Evolutionary conservation across 2,113 vertebrate genomes (phyloP).

Genomic region (Ivindomyrus marchei): DNA sequence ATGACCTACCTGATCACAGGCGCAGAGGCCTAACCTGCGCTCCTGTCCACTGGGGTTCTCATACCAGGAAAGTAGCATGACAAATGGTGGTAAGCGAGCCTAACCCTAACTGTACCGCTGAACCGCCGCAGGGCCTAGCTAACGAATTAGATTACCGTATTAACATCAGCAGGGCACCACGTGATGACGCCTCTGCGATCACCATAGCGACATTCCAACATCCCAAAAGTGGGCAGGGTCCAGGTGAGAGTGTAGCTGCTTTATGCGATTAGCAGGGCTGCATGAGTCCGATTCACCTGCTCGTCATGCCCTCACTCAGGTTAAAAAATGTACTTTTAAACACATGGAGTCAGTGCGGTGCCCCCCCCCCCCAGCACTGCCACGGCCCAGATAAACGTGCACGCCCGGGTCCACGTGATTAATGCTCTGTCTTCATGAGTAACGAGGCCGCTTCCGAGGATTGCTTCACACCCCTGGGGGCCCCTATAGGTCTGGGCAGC

Average conservation of each 20-base stretch:
- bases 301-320: constrained; percentile 19
- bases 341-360: constrained; percentile 63
- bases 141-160: neutral
- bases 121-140: neutral
- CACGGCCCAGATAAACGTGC: constrained; percentile 69
- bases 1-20: neutral
- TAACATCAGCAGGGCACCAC: neutral
- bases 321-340: constrained; percentile 61
- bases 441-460: constrained; percentile 63
- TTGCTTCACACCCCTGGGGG: constrained; percentile 70
- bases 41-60: neutral
- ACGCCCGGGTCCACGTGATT: constrained; percentile 73
- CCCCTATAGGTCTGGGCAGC: constrained; percentile 53
- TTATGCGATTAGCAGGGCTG: neutral
- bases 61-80: neutral
- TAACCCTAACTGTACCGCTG: neutral
- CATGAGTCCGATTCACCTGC: neutral
- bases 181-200: neutral
- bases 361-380: constrained; percentile 47
- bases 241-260: neutral
- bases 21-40: neutral
- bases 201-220: neutral
- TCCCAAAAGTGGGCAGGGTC: neutral
- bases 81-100: neutral
- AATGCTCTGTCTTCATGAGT: constrained; percentile 81